Conservation (phyloP, 2,888 invertebrate genomes). For the Dryocosmus kuriphilus region DNA sequence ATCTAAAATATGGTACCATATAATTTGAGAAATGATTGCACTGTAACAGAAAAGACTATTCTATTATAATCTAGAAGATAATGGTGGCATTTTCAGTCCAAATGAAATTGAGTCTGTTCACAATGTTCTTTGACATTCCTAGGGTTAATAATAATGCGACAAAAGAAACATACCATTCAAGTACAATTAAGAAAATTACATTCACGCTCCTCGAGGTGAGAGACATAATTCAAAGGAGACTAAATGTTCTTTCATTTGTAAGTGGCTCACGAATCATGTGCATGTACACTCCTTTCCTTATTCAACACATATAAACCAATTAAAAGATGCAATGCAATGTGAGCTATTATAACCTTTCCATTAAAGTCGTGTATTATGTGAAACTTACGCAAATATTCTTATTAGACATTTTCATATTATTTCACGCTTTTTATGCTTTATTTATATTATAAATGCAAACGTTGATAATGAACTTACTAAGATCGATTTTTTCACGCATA, state of each 20-base stretch:
- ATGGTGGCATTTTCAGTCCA: background rate
- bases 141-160: background rate
- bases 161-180: background rate
- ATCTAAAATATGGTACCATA: background rate
- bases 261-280: background rate
- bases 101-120: background rate
- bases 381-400: constrained; percentile 20
- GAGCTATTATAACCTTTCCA: constrained; percentile 12
- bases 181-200: constrained; percentile 34
- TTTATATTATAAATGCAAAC: background rate
- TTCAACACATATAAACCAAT: background rate
- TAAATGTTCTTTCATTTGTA: constrained; percentile 24
- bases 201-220: background rate
- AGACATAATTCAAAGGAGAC: constrained; percentile 28
- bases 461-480: too few species aligned
- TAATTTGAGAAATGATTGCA: background rate
- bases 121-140: background rate
- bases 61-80: background rate
- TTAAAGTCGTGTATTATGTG: constrained; percentile 24
- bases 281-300: constrained; percentile 16
- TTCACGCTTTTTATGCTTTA: background rate
- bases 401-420: background rate
- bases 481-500: too few species aligned
- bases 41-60: background rate
- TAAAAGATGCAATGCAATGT: constrained; percentile 26